These are phyloP conservation scores for Zaprionus taronus DNA, from an alignment of 1,140 invertebrate genomes.

Conservation along the genomic window DNA sequence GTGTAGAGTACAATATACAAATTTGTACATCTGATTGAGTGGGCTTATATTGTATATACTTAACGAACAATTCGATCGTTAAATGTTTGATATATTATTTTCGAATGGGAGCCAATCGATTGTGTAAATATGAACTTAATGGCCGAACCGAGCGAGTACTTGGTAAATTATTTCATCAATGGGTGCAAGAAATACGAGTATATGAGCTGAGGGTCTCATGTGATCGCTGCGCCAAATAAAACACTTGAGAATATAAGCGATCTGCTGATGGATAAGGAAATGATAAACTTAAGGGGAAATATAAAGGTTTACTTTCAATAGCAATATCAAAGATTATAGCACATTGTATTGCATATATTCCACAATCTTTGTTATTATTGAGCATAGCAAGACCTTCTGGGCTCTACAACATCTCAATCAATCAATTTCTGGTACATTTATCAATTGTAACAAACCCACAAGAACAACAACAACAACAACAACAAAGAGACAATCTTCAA, in stretches of 20 bases:
- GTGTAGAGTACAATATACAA: neutral
- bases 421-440: slow-evolving; percentile 32
- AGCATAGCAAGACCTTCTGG: neutral
- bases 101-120: neutral
- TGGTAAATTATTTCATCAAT: neutral
- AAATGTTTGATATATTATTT: slow-evolving; percentile 1
- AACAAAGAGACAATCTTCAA: slow-evolving; percentile 58
- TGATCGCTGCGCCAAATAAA: neutral
- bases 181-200: neutral
- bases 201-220: neutral
- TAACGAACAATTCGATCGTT: neutral
- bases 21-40: neutral
- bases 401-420: slow-evolving; percentile 23
- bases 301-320: too few species aligned
- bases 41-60: neutral
- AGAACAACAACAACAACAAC: slow-evolving; percentile 8
- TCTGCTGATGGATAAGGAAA: neutral
- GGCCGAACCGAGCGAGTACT: neutral
- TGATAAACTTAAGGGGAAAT: too few species aligned
- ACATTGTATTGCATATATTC: neutral
- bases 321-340: neutral
- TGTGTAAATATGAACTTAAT: slow-evolving; percentile 5
- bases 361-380: neutral
- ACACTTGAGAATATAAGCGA: slow-evolving; percentile 1
- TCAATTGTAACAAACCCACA: slow-evolving; percentile 30